Evolutionary conservation across 1,140 invertebrate genomes (phyloP).

Genomic region (Gonatopus flavifemur): DNA sequence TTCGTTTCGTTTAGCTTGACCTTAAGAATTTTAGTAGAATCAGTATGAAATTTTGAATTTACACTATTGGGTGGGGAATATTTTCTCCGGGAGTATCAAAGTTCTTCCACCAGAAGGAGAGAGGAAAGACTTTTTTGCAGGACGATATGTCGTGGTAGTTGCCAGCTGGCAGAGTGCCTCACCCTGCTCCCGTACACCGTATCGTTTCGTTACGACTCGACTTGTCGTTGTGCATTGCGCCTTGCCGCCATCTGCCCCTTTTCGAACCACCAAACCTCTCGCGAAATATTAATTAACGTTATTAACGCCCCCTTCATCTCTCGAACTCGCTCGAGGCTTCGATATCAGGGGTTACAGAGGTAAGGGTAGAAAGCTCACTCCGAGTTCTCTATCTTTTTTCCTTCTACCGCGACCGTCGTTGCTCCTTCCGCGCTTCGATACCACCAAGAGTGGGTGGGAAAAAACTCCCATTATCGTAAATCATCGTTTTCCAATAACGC

Average conservation of each 20-base stretch:
- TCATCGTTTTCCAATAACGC: slow-evolving; percentile 61
- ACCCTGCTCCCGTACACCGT: too few relatives aligned
- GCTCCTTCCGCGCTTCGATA: slow-evolving; percentile 11
- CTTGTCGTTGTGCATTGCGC: slow-evolving; percentile 11
- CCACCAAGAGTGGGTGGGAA: slow-evolving; percentile 20
- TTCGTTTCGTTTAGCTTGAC: too few relatives aligned
- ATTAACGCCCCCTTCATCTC: slow-evolving; percentile 53
- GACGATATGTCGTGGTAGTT: slow-evolving; percentile 24
- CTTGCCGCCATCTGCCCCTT: slow-evolving; percentile 21
- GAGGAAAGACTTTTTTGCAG: too few relatives aligned
- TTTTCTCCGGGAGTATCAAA: too few relatives aligned
- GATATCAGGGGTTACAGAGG: slow-evolving; percentile 17
- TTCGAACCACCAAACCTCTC: slow-evolving; percentile 49
- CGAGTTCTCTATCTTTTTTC: slow-evolving; percentile 19
- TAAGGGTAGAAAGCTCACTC: not conserved
- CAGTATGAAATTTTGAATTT: too few relatives aligned
- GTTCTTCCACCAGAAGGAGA: too few relatives aligned
- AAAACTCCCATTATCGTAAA: slow-evolving; percentile 59
- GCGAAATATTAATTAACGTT: slow-evolving; percentile 60
- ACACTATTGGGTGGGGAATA: too few relatives aligned
- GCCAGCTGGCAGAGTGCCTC: slow-evolving; percentile 55
- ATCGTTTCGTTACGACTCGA: slow-evolving; percentile 15
- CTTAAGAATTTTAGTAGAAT: too few relatives aligned
- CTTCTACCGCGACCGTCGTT: slow-evolving; percentile 18
- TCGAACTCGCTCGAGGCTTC: too few relatives aligned